Conservation (phyloP, 2,797 vertebrate species). For the Hipposideros larvatus region DNA sequence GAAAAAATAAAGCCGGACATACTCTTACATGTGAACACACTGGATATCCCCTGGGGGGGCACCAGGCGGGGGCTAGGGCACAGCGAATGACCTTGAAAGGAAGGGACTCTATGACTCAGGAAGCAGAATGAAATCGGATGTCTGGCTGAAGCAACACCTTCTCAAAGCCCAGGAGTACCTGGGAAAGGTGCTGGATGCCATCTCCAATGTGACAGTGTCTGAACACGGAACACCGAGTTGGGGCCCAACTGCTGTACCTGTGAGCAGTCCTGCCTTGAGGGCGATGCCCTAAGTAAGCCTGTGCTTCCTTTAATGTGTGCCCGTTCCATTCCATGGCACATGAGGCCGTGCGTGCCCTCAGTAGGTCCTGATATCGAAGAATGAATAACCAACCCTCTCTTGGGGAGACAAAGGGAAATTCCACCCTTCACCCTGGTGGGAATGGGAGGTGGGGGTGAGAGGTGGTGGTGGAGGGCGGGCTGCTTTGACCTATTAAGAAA, state of each 20-base stretch:
- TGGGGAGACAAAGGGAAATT: neutral
- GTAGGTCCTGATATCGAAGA: neutral
- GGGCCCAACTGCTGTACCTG: no score
- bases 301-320: neutral
- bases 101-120: neutral
- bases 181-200: neutral
- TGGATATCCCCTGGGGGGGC: neutral
- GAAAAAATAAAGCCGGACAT: neutral
- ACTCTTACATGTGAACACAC: neutral
- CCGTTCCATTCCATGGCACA: neutral
- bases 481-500: neutral
- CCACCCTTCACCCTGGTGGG: neutral
- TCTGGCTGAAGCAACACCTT: neutral
- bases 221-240: neutral
- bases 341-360: neutral
- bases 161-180: neutral
- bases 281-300: neutral
- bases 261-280: neutral
- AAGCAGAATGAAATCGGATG: neutral
- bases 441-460: no score
- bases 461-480: neutral
- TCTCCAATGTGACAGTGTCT: neutral
- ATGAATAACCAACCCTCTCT: neutral
- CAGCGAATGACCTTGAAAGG: neutral
- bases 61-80: fast-evolving